Evolutionary conservation across 1,140 invertebrate species (phyloP), one percentile per base, ranked within the genome.

Genomic region (Orussus abietinus): DNA sequence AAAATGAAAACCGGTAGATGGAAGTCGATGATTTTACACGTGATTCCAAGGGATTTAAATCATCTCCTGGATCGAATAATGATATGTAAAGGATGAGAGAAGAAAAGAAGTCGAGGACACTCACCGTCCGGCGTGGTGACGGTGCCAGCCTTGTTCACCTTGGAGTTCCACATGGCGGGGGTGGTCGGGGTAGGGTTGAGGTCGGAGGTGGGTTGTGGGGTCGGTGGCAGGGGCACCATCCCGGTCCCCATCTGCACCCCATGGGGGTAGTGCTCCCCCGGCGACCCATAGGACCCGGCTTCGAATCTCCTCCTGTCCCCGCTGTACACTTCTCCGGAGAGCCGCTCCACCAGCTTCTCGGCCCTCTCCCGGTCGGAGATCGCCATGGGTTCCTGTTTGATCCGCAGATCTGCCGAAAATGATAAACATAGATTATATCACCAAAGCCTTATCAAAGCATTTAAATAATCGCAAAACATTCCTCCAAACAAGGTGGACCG

Each of bases 61-160:
- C n/a, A 7, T 26, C n/a, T 26, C 11, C 11, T 11, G 11, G 11
- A 10, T 11, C 11, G 25, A 26, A 26, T 9, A 11, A 26, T 11
- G 11, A 26, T 10, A 26, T 10, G 1, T 1, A 26, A 11, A 26
- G 11, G 25, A 9, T 15, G 13, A 37, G 10, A 13, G n/a, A n/a
- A n/a, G n/a, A n/a, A n/a, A n/a, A n/a, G n/a, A n/a, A n/a, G n/a
- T n/a, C n/a, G 10, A 40, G 13, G n/a, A 31, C 13, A 67, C 72
- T 75, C 54, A 81, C 80, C 80, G 57, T 81, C 78, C 20, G 79
- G 75, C 50, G 80, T 82, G 31, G 75, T 72, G 32, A 80, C 75
- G 6, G 76, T 75, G 31, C 76, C 74, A 39, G 74, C 71, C 54
- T 81, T 81, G 61, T 77, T 77, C 32, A 75, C 70, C 41, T 77